A percentile compares a stretch with the other conserved stretches of the same genome.
Conservation (phyloP, 2,888 invertebrate genomes). For the Syrista parreyssii region DNA sequence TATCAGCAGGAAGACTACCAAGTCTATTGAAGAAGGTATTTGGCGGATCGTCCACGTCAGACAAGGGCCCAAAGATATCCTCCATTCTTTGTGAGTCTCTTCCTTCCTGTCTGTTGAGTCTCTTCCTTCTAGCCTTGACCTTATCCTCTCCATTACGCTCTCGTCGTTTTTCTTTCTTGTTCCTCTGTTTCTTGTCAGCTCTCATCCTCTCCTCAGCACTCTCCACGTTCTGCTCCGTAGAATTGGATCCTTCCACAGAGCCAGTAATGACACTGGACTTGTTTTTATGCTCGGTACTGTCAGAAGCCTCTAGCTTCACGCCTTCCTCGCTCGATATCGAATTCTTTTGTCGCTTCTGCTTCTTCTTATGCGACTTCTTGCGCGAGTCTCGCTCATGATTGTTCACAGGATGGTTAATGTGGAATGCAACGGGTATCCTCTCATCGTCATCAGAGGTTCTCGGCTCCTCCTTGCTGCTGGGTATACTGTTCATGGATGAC, state of each 20-base stretch:
- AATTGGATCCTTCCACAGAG: background rate
- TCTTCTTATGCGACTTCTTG: constrained; percentile 84
- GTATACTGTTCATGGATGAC: constrained; percentile 37
- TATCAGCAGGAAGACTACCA: constrained; percentile 49
- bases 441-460: constrained; percentile 63
- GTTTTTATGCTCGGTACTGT: constrained; percentile 46
- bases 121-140: constrained; percentile 58
- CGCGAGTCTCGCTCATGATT: constrained; percentile 67
- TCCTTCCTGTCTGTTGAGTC: constrained; percentile 73
- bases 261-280: constrained; percentile 36
- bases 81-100: constrained; percentile 75
- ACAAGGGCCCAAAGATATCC: constrained; percentile 88
- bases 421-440: constrained; percentile 47
- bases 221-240: constrained; percentile 27
- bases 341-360: constrained; percentile 82
- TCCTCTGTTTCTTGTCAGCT: constrained; percentile 64
- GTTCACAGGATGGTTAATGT: constrained; percentile 51
- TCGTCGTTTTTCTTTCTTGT: constrained; percentile 63
- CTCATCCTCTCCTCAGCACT: constrained; percentile 60
- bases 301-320: constrained; percentile 48
- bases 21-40: constrained; percentile 57
- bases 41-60: constrained; percentile 76
- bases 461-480: constrained; percentile 58
- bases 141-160: constrained; percentile 63
- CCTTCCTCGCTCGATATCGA: constrained; percentile 67